Conservation (phyloP, 1,140 invertebrate genomes). For the Vollenhovia emeryi region DNA sequence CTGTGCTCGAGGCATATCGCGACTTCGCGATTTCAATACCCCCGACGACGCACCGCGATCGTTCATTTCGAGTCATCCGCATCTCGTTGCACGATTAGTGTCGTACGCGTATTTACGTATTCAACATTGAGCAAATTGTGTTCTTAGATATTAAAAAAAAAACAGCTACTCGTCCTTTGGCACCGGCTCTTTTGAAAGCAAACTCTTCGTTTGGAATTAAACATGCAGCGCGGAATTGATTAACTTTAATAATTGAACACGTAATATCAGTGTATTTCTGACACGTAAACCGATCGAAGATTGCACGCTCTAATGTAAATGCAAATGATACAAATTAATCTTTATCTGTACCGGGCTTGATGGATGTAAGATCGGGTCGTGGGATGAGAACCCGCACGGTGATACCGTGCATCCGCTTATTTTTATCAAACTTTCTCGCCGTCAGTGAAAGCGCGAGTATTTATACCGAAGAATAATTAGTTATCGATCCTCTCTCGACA, state of each 20-base stretch:
- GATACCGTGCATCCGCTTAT: constrained; percentile 20
- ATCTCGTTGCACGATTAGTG: background rate
- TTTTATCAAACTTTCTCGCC: constrained; percentile 51
- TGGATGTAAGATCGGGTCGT: background rate
- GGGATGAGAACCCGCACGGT: constrained; percentile 33
- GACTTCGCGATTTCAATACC: constrained; percentile 26
- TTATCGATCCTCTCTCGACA: constrained; percentile 32
- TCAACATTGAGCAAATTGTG: background rate
- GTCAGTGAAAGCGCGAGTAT: constrained; percentile 48
- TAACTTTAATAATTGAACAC: background rate
- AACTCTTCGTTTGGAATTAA: background rate
- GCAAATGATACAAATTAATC: background rate
- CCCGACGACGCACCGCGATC: background rate
- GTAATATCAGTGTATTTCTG: background rate
- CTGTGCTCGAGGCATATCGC: constrained; percentile 54
- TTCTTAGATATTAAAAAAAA: background rate
- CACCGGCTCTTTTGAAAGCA: background rate
- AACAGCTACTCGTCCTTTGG: background rate
- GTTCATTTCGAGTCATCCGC: constrained; percentile 20
- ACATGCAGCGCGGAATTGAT: background rate
- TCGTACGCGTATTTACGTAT: no score
- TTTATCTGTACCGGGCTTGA: background rate
- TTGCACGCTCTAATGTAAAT: background rate
- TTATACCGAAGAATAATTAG: constrained; percentile 49
- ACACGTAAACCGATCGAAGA: background rate